Percentiles rank a stretch among this genome's conserved stretches.
phyloP scores from a whole-genome alignment of 1,140 invertebrate species.

The Diorhabda sublineata region DNA sequence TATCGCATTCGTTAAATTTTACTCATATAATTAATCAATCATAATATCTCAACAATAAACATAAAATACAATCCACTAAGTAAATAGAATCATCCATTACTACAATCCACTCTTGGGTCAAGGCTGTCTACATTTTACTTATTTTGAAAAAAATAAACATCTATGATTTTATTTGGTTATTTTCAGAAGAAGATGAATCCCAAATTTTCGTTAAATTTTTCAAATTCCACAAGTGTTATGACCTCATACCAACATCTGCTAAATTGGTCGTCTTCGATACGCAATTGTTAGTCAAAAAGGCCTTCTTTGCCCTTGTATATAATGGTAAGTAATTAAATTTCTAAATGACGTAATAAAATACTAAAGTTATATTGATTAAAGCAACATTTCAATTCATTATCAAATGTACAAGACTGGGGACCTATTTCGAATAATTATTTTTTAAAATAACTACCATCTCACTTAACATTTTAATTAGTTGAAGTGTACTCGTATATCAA shows the following conservation, averaged over 20 bases:
- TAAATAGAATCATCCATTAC: too few species aligned
- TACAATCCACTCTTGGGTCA: too few species aligned
- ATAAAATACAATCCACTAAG: too few species aligned
- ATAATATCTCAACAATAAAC: too few species aligned
- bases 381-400: neutral
- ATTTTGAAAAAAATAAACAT: too few species aligned
- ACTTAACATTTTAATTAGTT: neutral
- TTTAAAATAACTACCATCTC: neutral
- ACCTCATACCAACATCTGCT: constrained; percentile 97
- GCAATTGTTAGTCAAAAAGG: constrained; percentile 97
- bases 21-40: too few species aligned
- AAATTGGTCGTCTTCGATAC: constrained; percentile 99
- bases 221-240: constrained; percentile 98
- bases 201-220: constrained; percentile 98
- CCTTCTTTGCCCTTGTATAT: constrained; percentile 97
- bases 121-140: too few species aligned
- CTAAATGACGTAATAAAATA: too few species aligned
- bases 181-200: constrained; percentile 93
- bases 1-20: too few species aligned
- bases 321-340: constrained; percentile 69
- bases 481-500: too few species aligned
- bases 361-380: neutral
- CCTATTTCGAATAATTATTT: neutral
- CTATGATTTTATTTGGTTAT: constrained; percentile 39
- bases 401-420: neutral